These are phyloP conservation scores for Gadopsis marmoratus DNA, from an alignment of 2,797 vertebrate genomes.

Conservation along the genomic window DNA sequence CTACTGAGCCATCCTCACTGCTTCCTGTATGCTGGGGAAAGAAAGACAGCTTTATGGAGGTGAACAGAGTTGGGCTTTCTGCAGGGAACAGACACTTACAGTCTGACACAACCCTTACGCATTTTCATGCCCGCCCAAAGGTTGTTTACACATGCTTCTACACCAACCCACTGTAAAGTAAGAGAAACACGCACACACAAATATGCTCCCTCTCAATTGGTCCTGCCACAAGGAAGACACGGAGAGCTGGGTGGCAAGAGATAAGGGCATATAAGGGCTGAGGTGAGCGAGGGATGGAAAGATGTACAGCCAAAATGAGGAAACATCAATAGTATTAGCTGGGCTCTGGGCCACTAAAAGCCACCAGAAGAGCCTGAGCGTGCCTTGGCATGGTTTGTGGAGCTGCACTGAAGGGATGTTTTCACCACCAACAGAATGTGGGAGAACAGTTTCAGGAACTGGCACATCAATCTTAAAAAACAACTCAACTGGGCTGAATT, in stretches of 20 bases:
- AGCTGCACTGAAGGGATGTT: slow-evolving; percentile 51
- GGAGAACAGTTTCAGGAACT: slow-evolving; percentile 33
- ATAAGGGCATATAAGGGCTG: slow-evolving; percentile 77
- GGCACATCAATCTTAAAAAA: slow-evolving; percentile 27
- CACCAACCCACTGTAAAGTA: slow-evolving; percentile 49
- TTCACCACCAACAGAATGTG: too few species aligned
- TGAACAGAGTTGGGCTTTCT: slow-evolving; percentile 83
- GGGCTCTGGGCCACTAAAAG: slow-evolving; percentile 66
- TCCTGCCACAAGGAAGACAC: slow-evolving; percentile 54
- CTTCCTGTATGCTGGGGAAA: slow-evolving; percentile 60
- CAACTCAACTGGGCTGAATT: slow-evolving; percentile 20
- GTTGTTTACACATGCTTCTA: slow-evolving; percentile 73
- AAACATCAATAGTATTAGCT: slow-evolving; percentile 70
- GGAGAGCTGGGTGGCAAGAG: slow-evolving; percentile 66
- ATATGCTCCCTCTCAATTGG: slow-evolving; percentile 26
- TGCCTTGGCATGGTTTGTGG: slow-evolving; percentile 62
- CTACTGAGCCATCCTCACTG: slow-evolving; percentile 63
- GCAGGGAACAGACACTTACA: slow-evolving; percentile 72
- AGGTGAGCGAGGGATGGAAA: slow-evolving; percentile 59
- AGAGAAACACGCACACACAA: slow-evolving; percentile 23
- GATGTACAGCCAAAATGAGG: slow-evolving; percentile 55
- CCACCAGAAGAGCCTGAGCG: slow-evolving; percentile 61
- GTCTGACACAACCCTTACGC: slow-evolving; percentile 58
- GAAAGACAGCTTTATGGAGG: slow-evolving; percentile 82
- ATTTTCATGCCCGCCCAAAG: slow-evolving; percentile 68